Evolutionary conservation across 2,113 vertebrate genomes (phyloP).

Genomic region (Erythrolamprus reginae): DNA sequence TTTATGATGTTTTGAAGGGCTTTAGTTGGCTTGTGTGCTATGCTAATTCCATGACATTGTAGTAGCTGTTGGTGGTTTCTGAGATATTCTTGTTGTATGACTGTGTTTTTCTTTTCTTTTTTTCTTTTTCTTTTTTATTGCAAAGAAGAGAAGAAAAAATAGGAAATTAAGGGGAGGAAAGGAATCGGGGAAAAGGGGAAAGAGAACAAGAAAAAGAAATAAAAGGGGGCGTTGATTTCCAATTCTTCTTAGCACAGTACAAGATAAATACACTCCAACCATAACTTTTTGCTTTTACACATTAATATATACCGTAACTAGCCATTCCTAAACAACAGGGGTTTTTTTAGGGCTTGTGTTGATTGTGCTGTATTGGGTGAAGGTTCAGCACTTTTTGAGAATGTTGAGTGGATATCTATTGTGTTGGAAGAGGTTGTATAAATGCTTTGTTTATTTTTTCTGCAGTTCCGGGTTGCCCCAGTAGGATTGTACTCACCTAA

Average conservation of each 20-base stretch:
- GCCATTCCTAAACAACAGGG: no score
- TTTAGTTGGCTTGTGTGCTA: background rate
- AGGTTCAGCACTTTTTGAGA: background rate
- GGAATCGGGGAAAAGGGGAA: no score
- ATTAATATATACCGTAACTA: no score
- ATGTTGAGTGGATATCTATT: background rate
- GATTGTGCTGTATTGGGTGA: background rate
- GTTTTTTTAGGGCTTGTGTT: background rate
- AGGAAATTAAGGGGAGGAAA: no score
- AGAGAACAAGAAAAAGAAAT: no score
- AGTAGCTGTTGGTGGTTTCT: background rate
- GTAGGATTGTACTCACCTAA: background rate
- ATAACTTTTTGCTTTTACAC: no score
- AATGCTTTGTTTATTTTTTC: background rate
- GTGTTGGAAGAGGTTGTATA: background rate
- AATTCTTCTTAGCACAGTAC: no score
- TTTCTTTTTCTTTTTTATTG: no score
- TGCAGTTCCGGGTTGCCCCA: background rate
- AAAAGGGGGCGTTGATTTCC: no score
- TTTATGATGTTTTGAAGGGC: background rate
- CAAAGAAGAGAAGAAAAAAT: no score
- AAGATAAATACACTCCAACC: no score
- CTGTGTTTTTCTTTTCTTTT: background rate
- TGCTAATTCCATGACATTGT: background rate
- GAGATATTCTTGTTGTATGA: background rate